These are phyloP conservation scores for Loris lydekkerianus DNA, from an alignment of 2,797 vertebrate genomes.

Conservation along the genomic window DNA sequence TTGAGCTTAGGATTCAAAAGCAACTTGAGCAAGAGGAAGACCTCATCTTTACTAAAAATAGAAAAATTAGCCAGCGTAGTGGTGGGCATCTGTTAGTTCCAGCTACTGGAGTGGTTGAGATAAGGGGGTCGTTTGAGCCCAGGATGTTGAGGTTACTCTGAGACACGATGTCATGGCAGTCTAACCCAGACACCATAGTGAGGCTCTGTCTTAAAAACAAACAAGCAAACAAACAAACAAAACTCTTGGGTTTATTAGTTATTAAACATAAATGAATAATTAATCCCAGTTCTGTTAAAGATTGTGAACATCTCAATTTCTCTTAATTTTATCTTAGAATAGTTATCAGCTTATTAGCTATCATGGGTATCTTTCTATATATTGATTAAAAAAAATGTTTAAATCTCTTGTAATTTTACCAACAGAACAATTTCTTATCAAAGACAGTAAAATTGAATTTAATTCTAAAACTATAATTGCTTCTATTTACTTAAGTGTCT, in stretches of 20 bases:
- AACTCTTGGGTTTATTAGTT: background rate
- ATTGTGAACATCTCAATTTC: background rate
- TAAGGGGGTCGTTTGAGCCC: too few species aligned
- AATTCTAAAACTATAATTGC: background rate
- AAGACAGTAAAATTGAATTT: background rate
- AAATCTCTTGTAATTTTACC: background rate
- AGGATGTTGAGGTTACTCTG: too few species aligned
- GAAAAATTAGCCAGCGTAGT: too few species aligned
- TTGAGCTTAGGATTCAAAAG: too few species aligned
- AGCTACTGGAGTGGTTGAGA: too few species aligned
- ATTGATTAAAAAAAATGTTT: conserved; percentile 8
- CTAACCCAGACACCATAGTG: too few species aligned
- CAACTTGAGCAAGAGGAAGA: too few species aligned
- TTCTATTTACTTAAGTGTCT: background rate
- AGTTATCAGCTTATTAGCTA: background rate
- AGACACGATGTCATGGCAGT: too few species aligned
- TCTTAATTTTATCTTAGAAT: conserved; percentile 30
- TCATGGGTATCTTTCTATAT: background rate
- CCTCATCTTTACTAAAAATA: too few species aligned
- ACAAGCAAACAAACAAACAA: too few species aligned
- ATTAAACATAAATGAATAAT: conserved; percentile 26
- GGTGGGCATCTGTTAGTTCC: too few species aligned
- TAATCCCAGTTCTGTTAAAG: background rate
- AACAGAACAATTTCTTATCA: background rate
- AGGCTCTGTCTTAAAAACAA: too few species aligned